phyloP scores from a whole-genome alignment of 2,797 vertebrate species.

The Mionectes olivaceus region DNA sequence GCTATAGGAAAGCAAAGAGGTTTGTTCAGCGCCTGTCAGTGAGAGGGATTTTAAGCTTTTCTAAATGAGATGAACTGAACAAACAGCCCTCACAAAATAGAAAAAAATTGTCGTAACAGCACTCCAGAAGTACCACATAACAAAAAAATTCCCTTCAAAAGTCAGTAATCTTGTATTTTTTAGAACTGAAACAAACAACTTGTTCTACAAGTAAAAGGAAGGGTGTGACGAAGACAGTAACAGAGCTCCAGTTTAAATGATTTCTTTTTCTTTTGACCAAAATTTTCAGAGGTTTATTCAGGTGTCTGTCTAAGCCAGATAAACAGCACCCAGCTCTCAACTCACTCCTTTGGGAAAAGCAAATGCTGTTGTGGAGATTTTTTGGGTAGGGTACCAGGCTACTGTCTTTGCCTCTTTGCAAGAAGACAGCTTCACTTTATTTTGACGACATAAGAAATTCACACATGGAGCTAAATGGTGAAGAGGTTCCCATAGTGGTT shows the following conservation, averaged over 20 bases:
- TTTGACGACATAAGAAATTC: not conserved
- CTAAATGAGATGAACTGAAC: not conserved
- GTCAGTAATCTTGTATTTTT: not conserved
- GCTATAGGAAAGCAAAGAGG: not conserved
- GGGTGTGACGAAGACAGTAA: not conserved
- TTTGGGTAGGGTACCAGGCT: not conserved
- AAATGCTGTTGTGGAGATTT: not conserved
- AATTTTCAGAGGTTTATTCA: not conserved
- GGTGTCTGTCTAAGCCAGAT: not conserved
- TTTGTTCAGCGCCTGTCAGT: not conserved
- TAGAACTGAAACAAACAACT: not conserved
- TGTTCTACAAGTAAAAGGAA: not conserved
- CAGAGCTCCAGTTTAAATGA: not conserved
- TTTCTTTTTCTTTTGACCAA: not conserved
- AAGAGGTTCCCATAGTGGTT: not conserved
- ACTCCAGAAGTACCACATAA: not conserved
- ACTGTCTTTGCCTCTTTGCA: fast-evolving
- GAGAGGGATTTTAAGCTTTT: not conserved
- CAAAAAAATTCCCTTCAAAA: not conserved
- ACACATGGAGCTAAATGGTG: fast-evolving
- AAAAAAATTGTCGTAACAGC: not conserved
- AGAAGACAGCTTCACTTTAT: not conserved
- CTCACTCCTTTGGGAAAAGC: not conserved
- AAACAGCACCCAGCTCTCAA: not conserved
- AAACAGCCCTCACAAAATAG: not conserved